A percentile compares a stretch with the other conserved stretches of the same genome.
These are phyloP conservation scores for Hydrophis major DNA, from an alignment of 2,797 vertebrate species.

Conservation along the genomic window DNA sequence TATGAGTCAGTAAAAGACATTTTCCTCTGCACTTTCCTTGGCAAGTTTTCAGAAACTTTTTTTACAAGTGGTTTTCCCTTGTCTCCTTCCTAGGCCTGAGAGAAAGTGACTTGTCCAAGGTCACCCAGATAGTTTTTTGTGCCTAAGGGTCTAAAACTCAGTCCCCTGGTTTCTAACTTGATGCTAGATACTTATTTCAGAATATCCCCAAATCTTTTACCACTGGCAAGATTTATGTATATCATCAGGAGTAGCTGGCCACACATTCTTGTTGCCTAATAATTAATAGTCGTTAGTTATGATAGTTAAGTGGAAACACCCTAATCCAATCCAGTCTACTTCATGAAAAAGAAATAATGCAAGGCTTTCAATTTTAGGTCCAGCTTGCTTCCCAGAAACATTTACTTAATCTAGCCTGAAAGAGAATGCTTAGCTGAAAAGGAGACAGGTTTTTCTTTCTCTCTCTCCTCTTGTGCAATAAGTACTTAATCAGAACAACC, in stretches of 20 bases:
- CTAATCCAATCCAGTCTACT: background rate
- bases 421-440: background rate
- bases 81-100: background rate
- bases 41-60: too few species aligned
- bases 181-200: background rate
- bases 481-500: background rate
- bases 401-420: background rate
- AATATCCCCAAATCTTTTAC: background rate
- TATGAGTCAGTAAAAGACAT: background rate
- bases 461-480: background rate
- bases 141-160: background rate
- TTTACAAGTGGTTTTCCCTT: too few species aligned
- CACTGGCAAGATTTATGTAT: background rate
- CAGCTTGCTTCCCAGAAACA: background rate
- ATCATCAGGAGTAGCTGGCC: background rate
- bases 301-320: background rate
- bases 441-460: background rate
- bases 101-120: background rate
- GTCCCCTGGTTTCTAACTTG: background rate
- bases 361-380: background rate
- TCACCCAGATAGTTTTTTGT: background rate
- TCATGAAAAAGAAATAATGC: background rate
- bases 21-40: background rate
- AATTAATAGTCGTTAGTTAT: background rate
- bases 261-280: background rate